phyloP scores from a whole-genome alignment of 2,797 vertebrate species.

The Darevskia mixta region DNA sequence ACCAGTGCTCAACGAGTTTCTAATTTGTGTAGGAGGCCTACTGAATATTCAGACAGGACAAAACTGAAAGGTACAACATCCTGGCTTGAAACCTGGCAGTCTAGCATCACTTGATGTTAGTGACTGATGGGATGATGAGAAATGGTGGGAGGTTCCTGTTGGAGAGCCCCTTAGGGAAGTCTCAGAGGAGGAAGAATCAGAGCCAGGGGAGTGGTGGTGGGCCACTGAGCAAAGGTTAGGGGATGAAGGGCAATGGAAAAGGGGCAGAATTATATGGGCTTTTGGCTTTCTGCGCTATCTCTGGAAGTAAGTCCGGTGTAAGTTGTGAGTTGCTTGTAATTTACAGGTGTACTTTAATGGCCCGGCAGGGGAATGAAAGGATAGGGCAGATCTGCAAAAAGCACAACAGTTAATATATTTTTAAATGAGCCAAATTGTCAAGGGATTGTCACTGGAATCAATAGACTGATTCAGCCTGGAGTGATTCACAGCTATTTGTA shows the following conservation, averaged over 20 bases:
- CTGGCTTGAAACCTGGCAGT: no score
- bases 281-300: no score
- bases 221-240: no score
- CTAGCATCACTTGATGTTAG: neutral
- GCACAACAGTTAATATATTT: slow-evolving; percentile 32
- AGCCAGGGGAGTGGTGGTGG: no score
- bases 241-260: neutral
- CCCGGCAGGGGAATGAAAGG: slow-evolving; percentile 34
- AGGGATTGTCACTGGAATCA: slow-evolving; percentile 49
- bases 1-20: neutral
- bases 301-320: no score
- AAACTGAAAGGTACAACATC: neutral
- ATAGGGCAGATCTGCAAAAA: slow-evolving; percentile 38
- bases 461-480: slow-evolving; percentile 55
- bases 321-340: neutral
- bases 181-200: no score
- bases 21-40: neutral
- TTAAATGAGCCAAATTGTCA: slow-evolving; percentile 49
- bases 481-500: slow-evolving; percentile 60
- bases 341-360: neutral
- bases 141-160: neutral
- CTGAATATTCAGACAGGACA: neutral
- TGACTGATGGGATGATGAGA: neutral
- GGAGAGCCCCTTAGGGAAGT: no score
- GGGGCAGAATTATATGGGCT: no score